Conservation (phyloP, 2,888 invertebrate genomes). For the Parnassius smintheus region DNA sequence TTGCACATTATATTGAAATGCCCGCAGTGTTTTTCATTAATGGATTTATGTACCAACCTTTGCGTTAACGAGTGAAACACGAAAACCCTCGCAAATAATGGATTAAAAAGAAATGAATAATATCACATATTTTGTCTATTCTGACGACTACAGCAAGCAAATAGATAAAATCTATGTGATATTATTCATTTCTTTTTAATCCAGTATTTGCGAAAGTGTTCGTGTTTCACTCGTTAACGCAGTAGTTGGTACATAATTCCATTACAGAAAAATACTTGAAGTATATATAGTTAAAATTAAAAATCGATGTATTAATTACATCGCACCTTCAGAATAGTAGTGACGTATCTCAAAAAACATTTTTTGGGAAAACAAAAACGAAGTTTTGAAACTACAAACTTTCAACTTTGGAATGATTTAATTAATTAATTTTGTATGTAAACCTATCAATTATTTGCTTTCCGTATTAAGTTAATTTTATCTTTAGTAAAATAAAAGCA, state of each 20-base stretch:
- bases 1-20: constrained; percentile 23
- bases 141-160: constrained; percentile 3
- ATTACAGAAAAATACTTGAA: background rate
- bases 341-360: too few species aligned
- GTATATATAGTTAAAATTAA: too few species aligned
- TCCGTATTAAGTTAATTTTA: too few species aligned
- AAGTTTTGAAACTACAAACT: too few species aligned
- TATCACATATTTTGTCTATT: constrained; percentile 16
- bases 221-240: constrained; percentile 2
- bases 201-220: too few species aligned
- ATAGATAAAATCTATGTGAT: background rate
- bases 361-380: too few species aligned
- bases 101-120: constrained; percentile 28
- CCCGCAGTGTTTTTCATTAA: constrained; percentile 42
- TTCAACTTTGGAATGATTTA: too few species aligned
- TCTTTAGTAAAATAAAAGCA: too few species aligned
- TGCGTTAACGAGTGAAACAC: constrained; percentile 35
- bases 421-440: too few species aligned
- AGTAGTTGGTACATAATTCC: constrained; percentile 20
- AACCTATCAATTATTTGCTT: too few species aligned
- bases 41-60: constrained; percentile 40
- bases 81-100: constrained; percentile 23
- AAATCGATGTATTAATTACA: constrained; percentile 47
- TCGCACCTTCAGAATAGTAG: constrained; percentile 33
- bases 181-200: too few species aligned